Evolutionary conservation across 2,888 invertebrate genomes (phyloP).

Genomic region (Vannuccia rotundouncinata): DNA sequence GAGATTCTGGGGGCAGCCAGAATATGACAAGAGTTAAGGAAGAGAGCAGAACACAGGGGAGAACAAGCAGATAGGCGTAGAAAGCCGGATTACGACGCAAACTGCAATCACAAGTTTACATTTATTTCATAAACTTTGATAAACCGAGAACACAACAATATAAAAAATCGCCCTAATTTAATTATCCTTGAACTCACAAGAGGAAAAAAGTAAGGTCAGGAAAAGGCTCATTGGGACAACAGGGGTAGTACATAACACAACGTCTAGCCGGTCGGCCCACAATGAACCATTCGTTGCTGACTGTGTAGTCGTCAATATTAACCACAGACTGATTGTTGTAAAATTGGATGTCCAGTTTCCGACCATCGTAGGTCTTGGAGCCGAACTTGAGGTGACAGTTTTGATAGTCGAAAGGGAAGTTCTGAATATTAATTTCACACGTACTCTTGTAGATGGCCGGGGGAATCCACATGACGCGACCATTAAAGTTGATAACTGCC

Average conservation of each 20-base stretch:
- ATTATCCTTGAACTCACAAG: conserved; percentile 38
- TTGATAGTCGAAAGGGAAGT: conserved; percentile 56
- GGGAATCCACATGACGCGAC: conserved; percentile 48
- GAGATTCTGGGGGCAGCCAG: conserved; percentile 58
- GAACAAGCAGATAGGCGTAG: conserved; percentile 55
- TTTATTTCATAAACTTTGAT: too few species aligned
- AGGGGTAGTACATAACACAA: conserved; percentile 59
- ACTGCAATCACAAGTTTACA: too few species aligned
- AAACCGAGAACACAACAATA: too few species aligned
- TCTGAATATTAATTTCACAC: conserved; percentile 53
- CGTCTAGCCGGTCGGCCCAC: conserved; percentile 46
- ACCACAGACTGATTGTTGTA: conserved; percentile 39
- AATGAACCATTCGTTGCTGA: conserved; percentile 55
- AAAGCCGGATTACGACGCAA: conserved; percentile 43
- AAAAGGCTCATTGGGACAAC: conserved; percentile 55
- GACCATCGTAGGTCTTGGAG: conserved; percentile 40
- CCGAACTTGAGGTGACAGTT: conserved; percentile 55
- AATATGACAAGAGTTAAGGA: conserved; percentile 56
- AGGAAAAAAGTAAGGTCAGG: conserved; percentile 56
- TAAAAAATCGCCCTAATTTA: too few species aligned
- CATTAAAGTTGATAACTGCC: conserved; percentile 47
- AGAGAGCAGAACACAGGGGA: conserved; percentile 57
- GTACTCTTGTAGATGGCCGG: conserved; percentile 54
- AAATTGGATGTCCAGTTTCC: conserved; percentile 39
- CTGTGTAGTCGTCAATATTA: conserved; percentile 47